Conservation (phyloP, 1,140 invertebrate genomes). For the Anadara kagoshimensis region DNA sequence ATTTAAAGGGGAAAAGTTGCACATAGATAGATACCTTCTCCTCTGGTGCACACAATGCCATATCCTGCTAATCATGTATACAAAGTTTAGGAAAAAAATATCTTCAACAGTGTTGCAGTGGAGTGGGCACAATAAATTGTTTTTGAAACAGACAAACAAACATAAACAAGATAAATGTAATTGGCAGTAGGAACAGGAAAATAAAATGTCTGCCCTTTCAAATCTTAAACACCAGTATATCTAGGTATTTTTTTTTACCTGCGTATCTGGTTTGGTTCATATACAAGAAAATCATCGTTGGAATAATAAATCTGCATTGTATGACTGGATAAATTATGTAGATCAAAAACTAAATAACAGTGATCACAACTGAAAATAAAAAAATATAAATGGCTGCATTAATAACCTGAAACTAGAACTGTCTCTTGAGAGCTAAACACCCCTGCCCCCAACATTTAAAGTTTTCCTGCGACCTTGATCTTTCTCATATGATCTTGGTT, state of each 20-base stretch:
- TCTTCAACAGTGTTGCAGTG: too few relatives aligned
- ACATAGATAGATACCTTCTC: too few relatives aligned
- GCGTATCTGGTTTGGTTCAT: constrained; percentile 57
- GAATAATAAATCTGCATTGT: constrained; percentile 56
- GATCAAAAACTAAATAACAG: constrained; percentile 61
- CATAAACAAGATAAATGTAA: background rate
- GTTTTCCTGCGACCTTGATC: too few relatives aligned
- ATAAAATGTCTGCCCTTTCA: background rate
- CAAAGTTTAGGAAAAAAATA: too few relatives aligned
- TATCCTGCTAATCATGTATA: too few relatives aligned
- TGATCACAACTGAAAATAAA: constrained; percentile 51
- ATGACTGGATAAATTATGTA: constrained; percentile 59
- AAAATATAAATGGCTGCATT: background rate
- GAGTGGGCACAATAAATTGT: too few relatives aligned
- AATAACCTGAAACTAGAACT: background rate
- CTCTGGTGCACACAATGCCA: too few relatives aligned
- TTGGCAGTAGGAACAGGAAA: background rate
- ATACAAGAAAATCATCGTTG: constrained; percentile 39
- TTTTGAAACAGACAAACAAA: too few relatives aligned
- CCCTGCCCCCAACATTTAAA: too few relatives aligned
- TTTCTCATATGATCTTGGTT: too few relatives aligned
- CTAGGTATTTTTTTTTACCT: constrained; percentile 46
- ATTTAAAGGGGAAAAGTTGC: too few relatives aligned
- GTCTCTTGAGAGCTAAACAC: too few relatives aligned
- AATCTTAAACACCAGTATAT: background rate